Evolutionary conservation across 1,140 invertebrate genomes (phyloP), one percentile per base, ranked within the genome.

Genomic region (Aphidius gifuensis): DNA sequence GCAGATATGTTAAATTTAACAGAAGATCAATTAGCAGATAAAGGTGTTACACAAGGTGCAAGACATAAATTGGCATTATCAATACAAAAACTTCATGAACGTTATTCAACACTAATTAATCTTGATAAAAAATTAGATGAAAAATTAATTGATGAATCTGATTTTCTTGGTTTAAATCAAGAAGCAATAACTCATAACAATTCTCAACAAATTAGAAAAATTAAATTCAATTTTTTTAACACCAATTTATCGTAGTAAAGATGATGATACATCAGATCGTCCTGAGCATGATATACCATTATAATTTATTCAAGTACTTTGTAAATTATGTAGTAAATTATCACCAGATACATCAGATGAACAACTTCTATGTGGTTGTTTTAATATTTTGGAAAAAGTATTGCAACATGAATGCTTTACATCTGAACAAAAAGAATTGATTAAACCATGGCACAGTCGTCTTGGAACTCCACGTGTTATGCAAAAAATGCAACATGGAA

Each of bases 1-100:
- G 93, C 96, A 58, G 92, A 97, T 72, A 97, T 98, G 93, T 81
- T 98, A 73, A 84, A 86, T 43, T 83, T 98, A 51, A 91, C 89
- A 47, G 96, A 98, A 69, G 90, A 94, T 44, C 87, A 89, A 73
- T 82, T 91, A 51, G 84, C 78, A 48, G 80, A 89, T 46, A 85
- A 87, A 82, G 92, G 92, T 67, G 95, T 98, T 3, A 98, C 96
- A 5, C 97, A 97, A 83, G 96, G 96, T 50, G 96, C 96, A 3
- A 84, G 94, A 40, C 93, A 97, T 73, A 98, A 98, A 78, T 86
- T 98, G 67, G 86, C 96, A 3, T 77, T 97, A 9, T 95, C 91
- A 63, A 92, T 98, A 65, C 84, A 86, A 51, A 97, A 97, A 75
- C 79, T 98, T 38, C 87, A 87, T 66, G 93, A 97, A 67, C 85